Evolutionary conservation across 2,113 vertebrate genomes (phyloP).

Genomic region (Ranitomeya variabilis): DNA sequence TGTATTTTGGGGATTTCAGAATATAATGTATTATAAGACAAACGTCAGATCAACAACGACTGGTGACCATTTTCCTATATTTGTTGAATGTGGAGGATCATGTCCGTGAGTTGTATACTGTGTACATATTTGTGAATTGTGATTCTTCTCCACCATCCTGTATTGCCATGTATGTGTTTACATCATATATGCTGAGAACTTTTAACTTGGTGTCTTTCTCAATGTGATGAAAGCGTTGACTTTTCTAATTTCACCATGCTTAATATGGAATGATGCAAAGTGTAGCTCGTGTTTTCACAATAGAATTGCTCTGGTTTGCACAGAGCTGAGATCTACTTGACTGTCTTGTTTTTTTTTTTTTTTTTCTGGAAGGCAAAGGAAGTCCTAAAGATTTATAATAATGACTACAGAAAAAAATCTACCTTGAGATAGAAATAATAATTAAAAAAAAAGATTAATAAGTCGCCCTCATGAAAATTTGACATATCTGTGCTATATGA

Average conservation of each 20-base stretch:
- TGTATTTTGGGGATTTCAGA: slow-evolving; percentile 39
- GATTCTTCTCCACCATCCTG: slow-evolving; percentile 22
- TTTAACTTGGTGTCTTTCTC: not conserved
- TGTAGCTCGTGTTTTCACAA: not conserved
- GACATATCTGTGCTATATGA: too few relatives aligned
- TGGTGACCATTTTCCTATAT: not conserved
- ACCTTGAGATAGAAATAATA: too few relatives aligned
- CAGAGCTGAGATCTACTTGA: not conserved
- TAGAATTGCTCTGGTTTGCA: not conserved
- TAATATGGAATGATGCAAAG: not conserved
- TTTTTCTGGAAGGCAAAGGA: not conserved
- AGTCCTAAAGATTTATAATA: too few relatives aligned
- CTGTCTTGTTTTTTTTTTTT: not conserved
- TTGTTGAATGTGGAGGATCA: slow-evolving; percentile 48
- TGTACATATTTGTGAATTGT: slow-evolving; percentile 35
- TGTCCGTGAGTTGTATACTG: slow-evolving; percentile 50
- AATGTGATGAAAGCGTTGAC: not conserved
- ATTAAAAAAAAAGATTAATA: too few relatives aligned
- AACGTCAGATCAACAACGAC: not conserved
- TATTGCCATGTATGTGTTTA: slow-evolving; percentile 48
- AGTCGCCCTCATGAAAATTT: too few relatives aligned
- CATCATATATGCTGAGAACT: slow-evolving; percentile 29
- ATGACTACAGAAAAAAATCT: too few relatives aligned
- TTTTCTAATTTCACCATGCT: not conserved
- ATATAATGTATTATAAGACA: not conserved